Conservation (phyloP, 2,113 vertebrate species). For the Brachyhypopomus occidentalis region DNA sequence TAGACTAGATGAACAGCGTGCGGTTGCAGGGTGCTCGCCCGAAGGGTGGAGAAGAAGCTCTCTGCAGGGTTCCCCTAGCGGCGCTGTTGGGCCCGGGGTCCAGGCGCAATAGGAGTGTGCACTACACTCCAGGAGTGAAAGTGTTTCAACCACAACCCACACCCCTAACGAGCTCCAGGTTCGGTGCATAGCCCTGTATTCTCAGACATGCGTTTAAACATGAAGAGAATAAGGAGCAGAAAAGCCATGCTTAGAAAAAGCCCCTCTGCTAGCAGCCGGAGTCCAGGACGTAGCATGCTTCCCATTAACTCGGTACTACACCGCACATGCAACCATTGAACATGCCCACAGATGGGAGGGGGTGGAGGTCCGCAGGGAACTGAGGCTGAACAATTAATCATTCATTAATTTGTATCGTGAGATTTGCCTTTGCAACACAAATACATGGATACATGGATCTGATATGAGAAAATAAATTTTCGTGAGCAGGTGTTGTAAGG, state of each 20-base stretch:
- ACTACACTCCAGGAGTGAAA: background rate
- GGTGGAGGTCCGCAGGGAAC: background rate
- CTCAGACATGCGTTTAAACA: constrained; percentile 54
- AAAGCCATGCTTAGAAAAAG: constrained; percentile 29
- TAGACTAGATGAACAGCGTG: constrained; percentile 3
- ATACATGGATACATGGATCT: too few relatives aligned
- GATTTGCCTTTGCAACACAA: too few relatives aligned
- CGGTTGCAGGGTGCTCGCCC: background rate
- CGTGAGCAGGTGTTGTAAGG: too few relatives aligned
- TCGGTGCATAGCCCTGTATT: constrained; percentile 34
- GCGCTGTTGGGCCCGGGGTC: background rate
- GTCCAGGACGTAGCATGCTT: constrained; percentile 38
- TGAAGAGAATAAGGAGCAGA: constrained; percentile 51
- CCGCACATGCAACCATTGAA: too few relatives aligned
- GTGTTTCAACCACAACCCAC: too few relatives aligned
- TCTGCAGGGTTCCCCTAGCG: background rate
- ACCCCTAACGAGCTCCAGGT: too few relatives aligned
- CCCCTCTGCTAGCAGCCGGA: constrained; percentile 15
- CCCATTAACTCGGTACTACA: too few relatives aligned
- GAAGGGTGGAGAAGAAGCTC: background rate
- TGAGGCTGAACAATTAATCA: too few relatives aligned
- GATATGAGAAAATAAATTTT: too few relatives aligned
- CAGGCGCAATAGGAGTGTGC: background rate
- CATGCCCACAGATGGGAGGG: too few relatives aligned
- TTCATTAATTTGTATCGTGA: too few relatives aligned